Percentiles rank a stretch among this genome's conserved stretches.
Evolutionary conservation across 2,888 invertebrate genomes (phyloP).

Genomic region (Atethmia centrago): DNA sequence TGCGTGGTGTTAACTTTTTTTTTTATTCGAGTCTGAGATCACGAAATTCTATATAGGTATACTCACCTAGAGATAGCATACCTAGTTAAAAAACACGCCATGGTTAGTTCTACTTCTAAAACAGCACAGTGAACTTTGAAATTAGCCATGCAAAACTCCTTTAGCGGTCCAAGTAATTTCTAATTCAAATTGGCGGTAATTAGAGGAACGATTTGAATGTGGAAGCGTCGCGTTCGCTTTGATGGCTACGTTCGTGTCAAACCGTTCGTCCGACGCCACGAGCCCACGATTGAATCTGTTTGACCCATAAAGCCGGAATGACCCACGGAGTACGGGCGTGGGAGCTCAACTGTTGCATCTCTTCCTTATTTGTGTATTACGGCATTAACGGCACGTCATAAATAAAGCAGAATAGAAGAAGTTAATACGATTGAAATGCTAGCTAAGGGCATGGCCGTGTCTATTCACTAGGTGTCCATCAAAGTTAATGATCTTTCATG

Average conservation of each 20-base stretch:
- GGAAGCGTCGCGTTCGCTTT: conserved; percentile 59
- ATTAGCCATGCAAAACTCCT: conserved; percentile 38
- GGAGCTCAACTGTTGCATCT: conserved; percentile 58
- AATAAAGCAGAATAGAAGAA: conserved; percentile 36
- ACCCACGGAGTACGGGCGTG: conserved; percentile 61
- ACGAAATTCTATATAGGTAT: too few species aligned
- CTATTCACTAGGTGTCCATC: conserved; percentile 21
- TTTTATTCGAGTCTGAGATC: background rate
- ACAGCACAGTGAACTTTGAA: conserved; percentile 31
- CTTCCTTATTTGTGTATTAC: conserved; percentile 61
- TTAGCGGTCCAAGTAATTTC: conserved; percentile 38
- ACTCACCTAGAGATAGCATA: background rate
- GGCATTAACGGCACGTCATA: conserved; percentile 44
- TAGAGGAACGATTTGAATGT: conserved; percentile 62
- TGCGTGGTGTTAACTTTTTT: background rate
- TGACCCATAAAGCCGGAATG: conserved; percentile 65
- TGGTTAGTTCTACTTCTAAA: conserved; percentile 1
- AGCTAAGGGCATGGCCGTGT: background rate
- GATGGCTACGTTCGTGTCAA: conserved; percentile 56
- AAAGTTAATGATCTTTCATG: conserved; percentile 17
- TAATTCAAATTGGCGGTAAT: conserved; percentile 60
- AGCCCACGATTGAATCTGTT: conserved; percentile 62
- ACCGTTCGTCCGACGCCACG: conserved; percentile 52
- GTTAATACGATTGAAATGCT: conserved; percentile 28
- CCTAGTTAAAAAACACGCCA: background rate